phyloP scores from a whole-genome alignment of 2,113 vertebrate species.

The Spheniscus mendiculus region DNA sequence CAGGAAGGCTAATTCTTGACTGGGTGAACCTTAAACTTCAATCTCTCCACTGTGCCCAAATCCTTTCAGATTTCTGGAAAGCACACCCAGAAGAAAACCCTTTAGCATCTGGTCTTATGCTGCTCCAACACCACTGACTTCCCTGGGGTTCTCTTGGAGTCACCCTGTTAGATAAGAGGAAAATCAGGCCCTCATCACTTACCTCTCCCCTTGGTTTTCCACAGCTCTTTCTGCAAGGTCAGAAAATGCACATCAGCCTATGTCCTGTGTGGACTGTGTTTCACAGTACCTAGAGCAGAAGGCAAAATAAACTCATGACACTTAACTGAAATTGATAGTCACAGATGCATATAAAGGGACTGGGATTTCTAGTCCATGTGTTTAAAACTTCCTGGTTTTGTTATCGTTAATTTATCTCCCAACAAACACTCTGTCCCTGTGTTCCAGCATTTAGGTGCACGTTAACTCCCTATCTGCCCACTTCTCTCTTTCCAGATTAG shows the following conservation, averaged over 20 bases:
- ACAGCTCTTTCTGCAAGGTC: neutral
- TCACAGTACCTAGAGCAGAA: neutral
- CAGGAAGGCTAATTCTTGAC: neutral
- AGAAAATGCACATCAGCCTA: neutral
- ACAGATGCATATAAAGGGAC: neutral
- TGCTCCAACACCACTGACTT: neutral
- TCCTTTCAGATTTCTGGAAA: neutral
- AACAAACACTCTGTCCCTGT: neutral
- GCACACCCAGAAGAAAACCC: neutral
- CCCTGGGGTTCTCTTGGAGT: neutral
- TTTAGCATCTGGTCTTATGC: neutral
- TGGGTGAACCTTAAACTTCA: conserved; percentile 16
- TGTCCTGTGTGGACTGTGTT: neutral
- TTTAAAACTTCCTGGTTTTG: neutral
- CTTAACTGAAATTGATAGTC: neutral
- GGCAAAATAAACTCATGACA: neutral
- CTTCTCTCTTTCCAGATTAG: neutral
- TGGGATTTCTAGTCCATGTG: neutral
- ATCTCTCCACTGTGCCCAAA: neutral
- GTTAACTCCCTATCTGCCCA: neutral
- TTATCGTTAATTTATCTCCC: neutral
- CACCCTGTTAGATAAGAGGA: neutral
- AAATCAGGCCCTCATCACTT: neutral
- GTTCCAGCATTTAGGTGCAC: neutral
- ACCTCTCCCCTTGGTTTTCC: neutral